A percentile compares a stretch with the other conserved stretches of the same genome.
Conservation (phyloP, 2,797 vertebrate genomes). For the Leptatherina wallacei region DNA sequence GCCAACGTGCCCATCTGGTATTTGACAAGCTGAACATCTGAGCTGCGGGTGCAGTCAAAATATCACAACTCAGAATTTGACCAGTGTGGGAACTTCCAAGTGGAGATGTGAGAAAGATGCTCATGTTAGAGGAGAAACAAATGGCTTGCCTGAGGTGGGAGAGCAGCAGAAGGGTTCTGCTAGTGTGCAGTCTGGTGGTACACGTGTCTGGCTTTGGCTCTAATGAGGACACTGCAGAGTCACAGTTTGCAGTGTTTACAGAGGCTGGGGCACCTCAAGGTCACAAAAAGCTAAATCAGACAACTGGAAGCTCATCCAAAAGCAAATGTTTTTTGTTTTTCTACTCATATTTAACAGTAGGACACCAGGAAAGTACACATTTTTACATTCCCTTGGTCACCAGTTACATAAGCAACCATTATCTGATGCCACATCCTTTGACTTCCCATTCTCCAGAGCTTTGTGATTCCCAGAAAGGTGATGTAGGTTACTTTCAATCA, state of each 20-base stretch:
- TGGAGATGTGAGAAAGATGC: constrained; percentile 38
- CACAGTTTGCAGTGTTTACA: constrained; percentile 59
- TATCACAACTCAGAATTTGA: constrained; percentile 32
- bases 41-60: constrained; percentile 41
- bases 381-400: constrained; percentile 1
- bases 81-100: constrained; percentile 38
- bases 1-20: constrained; percentile 49
- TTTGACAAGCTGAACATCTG: constrained; percentile 45
- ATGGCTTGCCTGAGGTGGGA: constrained; percentile 62
- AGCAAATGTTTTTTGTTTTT: constrained; percentile 17
- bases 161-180: constrained; percentile 65
- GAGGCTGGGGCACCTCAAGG: constrained; percentile 48
- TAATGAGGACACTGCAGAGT: constrained; percentile 61
- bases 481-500: background rate
- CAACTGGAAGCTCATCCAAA: constrained; percentile 23
- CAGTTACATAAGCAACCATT: background rate
- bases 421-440: constrained; percentile 1
- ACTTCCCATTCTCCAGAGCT: background rate
- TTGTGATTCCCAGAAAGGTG: background rate
- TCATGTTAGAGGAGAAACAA: constrained; percentile 58
- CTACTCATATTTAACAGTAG: background rate
- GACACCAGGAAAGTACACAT: background rate
- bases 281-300: constrained; percentile 27
- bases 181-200: constrained; percentile 63
- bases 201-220: constrained; percentile 52